Base-by-base conservation (phyloP, 2,113 vertebrate species). In the Quiscalus mexicanus region DNA sequence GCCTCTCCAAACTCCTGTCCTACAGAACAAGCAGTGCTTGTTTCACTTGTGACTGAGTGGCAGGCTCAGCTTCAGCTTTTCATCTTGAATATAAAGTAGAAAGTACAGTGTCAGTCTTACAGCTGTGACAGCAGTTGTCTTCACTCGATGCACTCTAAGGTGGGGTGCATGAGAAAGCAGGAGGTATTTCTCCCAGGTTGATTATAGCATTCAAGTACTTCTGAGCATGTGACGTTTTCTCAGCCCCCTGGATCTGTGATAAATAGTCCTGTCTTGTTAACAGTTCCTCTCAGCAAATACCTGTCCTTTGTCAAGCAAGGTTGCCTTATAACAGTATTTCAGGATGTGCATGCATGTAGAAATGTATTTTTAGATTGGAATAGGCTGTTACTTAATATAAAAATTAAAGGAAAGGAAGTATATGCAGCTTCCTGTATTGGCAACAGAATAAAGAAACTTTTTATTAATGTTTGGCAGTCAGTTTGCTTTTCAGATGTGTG, bases 71-170 rank as follows among this genome's bases (percentile, higher is more conserved):
- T 83, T 2, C n/a, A 25, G 14, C 19, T 67, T 33, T 50, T 45
- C 18, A 22, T 47, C 52, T 58, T 30, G 19, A 45, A 5, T 50
- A 4, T 23, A 20, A 77, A 53, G 10, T 37, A 30, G 67, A 76
- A 80, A 80, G 16, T 25, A 8, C 5, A 35, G 2, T 1, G 0
- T 74, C 22, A 52, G 41, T 49, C 37, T 31, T 37, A 4, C 0
- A 49, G 25, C 60, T 73, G 35, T n/a, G 44, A 9, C 67, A 22
- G 19, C 23, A 37, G 27, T 52, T 55, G 6, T 18, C 78, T 68
- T 56, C 65, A 39, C 56, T 22, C 9, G 30, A 19, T 27, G 15
- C n/a, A 2, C 18, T 39, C 1, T 17, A 2, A 53, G 50, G 15
- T 15, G 10, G 9, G 2, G 11, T 50, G 35, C 15, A 1, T 67